Evolutionary conservation across 2,113 vertebrate genomes (phyloP).

Genomic region (Sorex fumeus): DNA sequence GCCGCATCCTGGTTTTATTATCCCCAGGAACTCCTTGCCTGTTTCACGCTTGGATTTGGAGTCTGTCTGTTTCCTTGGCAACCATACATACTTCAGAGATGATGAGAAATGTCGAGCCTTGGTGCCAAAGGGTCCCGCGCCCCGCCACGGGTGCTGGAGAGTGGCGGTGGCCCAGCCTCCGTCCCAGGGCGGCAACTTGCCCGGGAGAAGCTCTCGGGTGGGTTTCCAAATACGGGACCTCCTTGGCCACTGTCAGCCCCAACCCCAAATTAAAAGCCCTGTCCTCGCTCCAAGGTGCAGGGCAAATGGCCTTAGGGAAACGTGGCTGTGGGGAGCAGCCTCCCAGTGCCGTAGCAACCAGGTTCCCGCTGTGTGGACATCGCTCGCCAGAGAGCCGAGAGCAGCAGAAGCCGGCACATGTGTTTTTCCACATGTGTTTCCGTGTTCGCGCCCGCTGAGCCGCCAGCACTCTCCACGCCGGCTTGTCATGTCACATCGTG

Average conservation of each 20-base stretch:
- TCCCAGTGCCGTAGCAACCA: not conserved
- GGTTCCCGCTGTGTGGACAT: conserved; percentile 53
- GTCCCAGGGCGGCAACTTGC: too few relatives aligned
- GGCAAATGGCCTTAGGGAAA: conserved; percentile 7
- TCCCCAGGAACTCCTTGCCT: too few relatives aligned
- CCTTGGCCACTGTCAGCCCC: not conserved
- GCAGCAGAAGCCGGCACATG: conserved; percentile 63
- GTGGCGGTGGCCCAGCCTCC: too few relatives aligned
- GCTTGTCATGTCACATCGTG: conserved; percentile 21
- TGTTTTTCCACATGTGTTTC: conserved; percentile 63
- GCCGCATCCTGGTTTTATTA: too few relatives aligned
- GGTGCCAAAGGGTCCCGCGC: not conserved
- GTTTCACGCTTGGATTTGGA: not conserved
- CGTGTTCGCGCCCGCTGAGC: not conserved
- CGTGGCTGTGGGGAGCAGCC: conserved; percentile 26
- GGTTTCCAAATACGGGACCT: too few relatives aligned
- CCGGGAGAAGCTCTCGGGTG: too few relatives aligned
- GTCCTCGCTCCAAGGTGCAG: not conserved
- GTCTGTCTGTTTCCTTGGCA: not conserved
- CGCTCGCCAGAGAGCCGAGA: conserved; percentile 60
- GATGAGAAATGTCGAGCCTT: too few relatives aligned
- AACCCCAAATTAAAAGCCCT: conserved; percentile 11
- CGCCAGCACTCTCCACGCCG: too few relatives aligned
- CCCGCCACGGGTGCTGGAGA: too few relatives aligned
- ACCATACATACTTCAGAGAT: not conserved